A percentile compares a stretch with the other conserved stretches of the same genome.
These are phyloP conservation scores for pig (Sus scrofa) DNA, from an alignment of 2,113 vertebrate genomes.

Conservation along the genomic window DNA sequence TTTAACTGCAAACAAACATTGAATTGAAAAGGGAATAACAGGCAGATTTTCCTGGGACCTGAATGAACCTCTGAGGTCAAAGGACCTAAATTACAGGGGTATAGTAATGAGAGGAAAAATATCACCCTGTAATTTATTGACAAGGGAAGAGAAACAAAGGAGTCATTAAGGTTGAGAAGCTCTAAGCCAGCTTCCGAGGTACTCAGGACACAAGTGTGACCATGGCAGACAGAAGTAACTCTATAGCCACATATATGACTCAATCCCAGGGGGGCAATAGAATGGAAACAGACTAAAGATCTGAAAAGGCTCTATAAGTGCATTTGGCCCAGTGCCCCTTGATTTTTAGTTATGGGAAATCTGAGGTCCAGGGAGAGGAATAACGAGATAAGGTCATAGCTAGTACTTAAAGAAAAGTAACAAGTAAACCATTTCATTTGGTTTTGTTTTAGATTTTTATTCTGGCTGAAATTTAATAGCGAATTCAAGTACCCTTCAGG, in stretches of 20 bases:
- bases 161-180: not conserved
- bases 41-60: constrained; percentile 49
- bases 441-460: constrained; percentile 38
- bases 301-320: not conserved
- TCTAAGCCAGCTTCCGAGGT: not conserved
- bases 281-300: constrained; percentile 1
- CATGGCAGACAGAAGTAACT: not conserved
- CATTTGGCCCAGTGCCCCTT: not conserved
- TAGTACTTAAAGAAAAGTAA: constrained; percentile 15
- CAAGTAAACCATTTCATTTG: constrained; percentile 7
- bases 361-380: not conserved
- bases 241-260: not conserved
- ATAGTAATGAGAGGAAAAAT: not conserved
- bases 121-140: constrained; percentile 59
- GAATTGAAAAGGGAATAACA: not conserved
- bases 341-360: constrained; percentile 25
- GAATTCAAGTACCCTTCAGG: constrained; percentile 40
- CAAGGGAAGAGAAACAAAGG: constrained; percentile 38
- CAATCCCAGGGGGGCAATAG: not conserved
- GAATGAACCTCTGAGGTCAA: constrained; percentile 55
- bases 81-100: constrained; percentile 53
- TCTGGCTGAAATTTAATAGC: constrained; percentile 58
- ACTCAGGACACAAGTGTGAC: not conserved
- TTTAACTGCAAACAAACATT: constrained; percentile 54
- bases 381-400: not conserved